Base-by-base conservation (phyloP, 2,888 invertebrate genomes). In the Drosophila buzzatii region DNA sequence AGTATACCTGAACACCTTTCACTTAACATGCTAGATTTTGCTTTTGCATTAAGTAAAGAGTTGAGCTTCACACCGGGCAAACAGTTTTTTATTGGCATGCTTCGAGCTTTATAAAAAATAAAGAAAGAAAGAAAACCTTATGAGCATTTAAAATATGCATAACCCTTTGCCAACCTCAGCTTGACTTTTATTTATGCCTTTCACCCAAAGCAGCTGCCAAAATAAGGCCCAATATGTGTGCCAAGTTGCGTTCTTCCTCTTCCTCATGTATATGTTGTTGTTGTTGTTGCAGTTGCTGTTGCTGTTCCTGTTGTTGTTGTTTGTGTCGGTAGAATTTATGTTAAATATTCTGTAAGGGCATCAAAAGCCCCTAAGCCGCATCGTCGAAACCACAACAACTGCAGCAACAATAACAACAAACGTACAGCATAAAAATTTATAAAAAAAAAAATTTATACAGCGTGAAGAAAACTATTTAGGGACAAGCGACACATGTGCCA, bases 241-340 rank as follows among this genome's bases (percentile, higher is more conserved):
- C 73, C 85, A 87, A 70, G 64, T 53, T 62, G 64, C 59, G 57
- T 74, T 74, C 45, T 75, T 56, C 41, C 55, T 55, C 55, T 55
- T 41, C 27, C 23, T 37, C 20, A 23, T 23, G 45, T 62, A 73
- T 44, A 45, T 45, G 56, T 23, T 76, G 42, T 56, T 55, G 42
- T 56, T 55, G 56, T 18, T 58, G 59, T 16, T 39, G 37, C 16
- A 27, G 27, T 6, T 27, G 27, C 27, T 33, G 33, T 68, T 72
- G 56, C 68, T 82, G n/a, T 4, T 41, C 52, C 18, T 76, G 39
- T 59, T 49, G 56, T 18, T 58, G 59, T 66, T 72, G 56, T 72
- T 82, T 71, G 67, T 69, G 75, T 66, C 44, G 59, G 84, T 79
- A 76, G 80, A 88, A 82, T 88, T 84, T 78, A 80, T 84, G 84